These are phyloP conservation scores for Megaleporinus macrocephalus DNA, from an alignment of 2,113 vertebrate species.

Conservation along the genomic window DNA sequence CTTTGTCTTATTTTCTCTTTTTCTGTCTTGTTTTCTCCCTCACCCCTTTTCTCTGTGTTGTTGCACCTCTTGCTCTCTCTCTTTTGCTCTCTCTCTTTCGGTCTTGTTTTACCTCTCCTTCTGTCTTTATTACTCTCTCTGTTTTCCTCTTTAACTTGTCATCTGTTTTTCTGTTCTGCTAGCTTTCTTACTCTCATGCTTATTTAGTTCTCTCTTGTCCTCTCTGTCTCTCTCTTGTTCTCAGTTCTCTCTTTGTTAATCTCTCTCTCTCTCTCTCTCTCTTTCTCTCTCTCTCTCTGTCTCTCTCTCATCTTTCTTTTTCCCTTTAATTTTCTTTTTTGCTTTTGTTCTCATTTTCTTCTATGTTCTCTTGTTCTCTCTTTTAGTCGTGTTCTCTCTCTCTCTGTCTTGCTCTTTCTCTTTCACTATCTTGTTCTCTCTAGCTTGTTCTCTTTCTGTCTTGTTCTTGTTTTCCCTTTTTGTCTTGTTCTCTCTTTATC, in stretches of 20 bases:
- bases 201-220: background rate
- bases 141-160: conserved; percentile 1
- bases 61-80: conserved; percentile 45
- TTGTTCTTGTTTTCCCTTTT: too few relatives aligned
- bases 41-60: background rate
- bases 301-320: conserved; percentile 34
- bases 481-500: too few relatives aligned
- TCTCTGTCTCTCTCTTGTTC: conserved; percentile 14
- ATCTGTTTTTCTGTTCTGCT: too few relatives aligned
- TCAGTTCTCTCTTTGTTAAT: conserved; percentile 20
- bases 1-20: too few relatives aligned
- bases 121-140: conserved; percentile 42
- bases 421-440: too few relatives aligned
- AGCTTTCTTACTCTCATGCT: background rate
- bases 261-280: too few relatives aligned
- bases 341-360: too few relatives aligned
- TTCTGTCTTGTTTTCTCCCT: background rate
- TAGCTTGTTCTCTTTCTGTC: too few relatives aligned
- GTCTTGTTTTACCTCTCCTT: background rate
- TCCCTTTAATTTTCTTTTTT: conserved; percentile 41
- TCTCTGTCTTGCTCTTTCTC: too few relatives aligned
- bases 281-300: too few relatives aligned
- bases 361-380: too few relatives aligned
- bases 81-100: background rate
- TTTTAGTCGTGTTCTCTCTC: too few relatives aligned